Evolutionary conservation across 2,797 vertebrate genomes (phyloP).

Genomic region (Salmo trutta): DNA sequence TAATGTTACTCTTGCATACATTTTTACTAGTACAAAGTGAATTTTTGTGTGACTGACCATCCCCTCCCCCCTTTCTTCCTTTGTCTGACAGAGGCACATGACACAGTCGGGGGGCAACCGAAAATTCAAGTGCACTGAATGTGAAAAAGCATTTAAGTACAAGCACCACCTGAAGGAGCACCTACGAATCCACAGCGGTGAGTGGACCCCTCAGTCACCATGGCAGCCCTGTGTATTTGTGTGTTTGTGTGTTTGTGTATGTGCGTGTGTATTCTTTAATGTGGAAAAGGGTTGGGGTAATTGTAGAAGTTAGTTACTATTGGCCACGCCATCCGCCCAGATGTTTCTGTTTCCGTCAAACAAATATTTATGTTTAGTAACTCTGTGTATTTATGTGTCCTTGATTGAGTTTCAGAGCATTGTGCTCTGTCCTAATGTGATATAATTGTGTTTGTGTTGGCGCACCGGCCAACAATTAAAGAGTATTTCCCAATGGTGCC

Average conservation of each 20-base stretch:
- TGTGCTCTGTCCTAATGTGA: conserved; percentile 59
- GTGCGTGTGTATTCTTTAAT: neutral
- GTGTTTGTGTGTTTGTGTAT: conserved; percentile 6
- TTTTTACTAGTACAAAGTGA: neutral
- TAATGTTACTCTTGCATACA: neutral
- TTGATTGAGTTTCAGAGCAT: conserved; percentile 47
- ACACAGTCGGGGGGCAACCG: conserved; percentile 92
- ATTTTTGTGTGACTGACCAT: neutral
- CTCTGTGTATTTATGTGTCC: conserved; percentile 49
- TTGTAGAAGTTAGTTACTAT: conserved; percentile 4
- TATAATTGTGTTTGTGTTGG: conserved; percentile 73
- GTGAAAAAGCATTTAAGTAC: conserved; percentile 99
- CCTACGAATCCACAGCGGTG: conserved; percentile 98
- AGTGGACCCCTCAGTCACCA: conserved; percentile 65
- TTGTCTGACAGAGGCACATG: conserved; percentile 87
- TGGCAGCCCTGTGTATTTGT: conserved; percentile 32
- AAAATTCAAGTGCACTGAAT: conserved; percentile 99
- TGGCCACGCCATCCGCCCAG: conserved; percentile 21
- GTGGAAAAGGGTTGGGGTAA: neutral
- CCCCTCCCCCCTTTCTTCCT: neutral
- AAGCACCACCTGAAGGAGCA: conserved; percentile 99
- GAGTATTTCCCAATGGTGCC: conserved; percentile 64
- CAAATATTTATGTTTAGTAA: conserved; percentile 52
- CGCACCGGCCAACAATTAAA: conserved; percentile 69
- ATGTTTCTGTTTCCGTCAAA: conserved; percentile 31